Conservation (phyloP, 2,113 vertebrate genomes). For the Vicugna pacos region DNA sequence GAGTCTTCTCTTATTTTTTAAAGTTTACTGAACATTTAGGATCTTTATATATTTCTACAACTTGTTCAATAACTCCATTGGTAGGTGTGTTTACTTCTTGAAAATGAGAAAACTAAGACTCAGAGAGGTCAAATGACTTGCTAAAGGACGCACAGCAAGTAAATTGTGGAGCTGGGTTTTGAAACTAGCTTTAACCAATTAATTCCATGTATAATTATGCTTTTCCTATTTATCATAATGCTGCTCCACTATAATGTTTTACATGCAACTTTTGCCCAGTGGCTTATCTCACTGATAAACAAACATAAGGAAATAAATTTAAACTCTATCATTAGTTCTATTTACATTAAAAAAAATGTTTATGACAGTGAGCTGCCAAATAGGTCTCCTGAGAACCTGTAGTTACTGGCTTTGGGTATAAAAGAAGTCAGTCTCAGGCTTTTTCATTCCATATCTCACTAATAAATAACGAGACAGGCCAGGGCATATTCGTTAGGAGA, state of each 20-base stretch:
- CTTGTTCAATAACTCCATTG: not conserved
- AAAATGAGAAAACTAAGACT: slow-evolving; percentile 15
- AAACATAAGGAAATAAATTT: slow-evolving; percentile 37
- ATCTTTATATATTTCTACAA: not conserved
- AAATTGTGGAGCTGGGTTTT: not conserved
- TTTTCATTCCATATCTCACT: not conserved
- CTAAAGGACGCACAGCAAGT: not conserved
- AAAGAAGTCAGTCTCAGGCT: not conserved
- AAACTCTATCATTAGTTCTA: not conserved
- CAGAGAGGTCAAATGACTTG: not conserved
- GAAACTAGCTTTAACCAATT: not conserved
- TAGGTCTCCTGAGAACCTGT: not conserved
- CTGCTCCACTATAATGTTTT: not conserved
- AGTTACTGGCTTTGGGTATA: not conserved
- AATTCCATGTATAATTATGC: not conserved
- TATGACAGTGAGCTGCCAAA: not conserved
- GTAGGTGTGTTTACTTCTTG: not conserved
- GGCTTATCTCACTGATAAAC: not conserved
- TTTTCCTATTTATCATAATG: not conserved
- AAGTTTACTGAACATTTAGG: not conserved
- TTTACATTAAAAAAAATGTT: slow-evolving; percentile 18
- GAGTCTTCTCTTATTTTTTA: not conserved
- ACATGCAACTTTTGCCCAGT: not conserved
- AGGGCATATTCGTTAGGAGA: not conserved
- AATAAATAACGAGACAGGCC: not conserved